phyloP scores from a whole-genome alignment of 1,140 invertebrate species.

The Copidosoma floridanum region DNA sequence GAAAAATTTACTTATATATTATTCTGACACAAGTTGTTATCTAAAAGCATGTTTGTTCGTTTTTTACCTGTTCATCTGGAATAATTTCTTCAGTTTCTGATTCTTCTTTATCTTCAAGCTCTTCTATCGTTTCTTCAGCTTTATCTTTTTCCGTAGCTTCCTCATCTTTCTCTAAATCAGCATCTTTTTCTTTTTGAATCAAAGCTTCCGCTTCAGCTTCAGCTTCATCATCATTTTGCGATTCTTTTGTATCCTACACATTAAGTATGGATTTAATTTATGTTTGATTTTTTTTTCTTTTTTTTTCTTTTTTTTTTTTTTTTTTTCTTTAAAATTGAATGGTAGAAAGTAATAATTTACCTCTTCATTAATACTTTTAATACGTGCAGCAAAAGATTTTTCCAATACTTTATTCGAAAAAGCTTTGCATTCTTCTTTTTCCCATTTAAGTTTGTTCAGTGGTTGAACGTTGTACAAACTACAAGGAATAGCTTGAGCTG shows the following conservation, averaged over 20 bases:
- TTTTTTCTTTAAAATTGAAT: too few relatives aligned
- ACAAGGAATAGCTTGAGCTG: conserved; percentile 49
- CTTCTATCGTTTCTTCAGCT: conserved; percentile 44
- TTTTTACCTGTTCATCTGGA: conserved; percentile 36
- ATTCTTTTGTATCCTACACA: conserved; percentile 26
- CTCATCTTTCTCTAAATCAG: conserved; percentile 47
- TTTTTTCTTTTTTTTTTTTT: too few relatives aligned
- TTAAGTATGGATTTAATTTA: too few relatives aligned
- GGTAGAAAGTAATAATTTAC: conserved; percentile 22
- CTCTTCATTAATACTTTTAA: conserved; percentile 15
- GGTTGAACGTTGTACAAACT: conserved; percentile 43
- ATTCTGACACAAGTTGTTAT: too few relatives aligned
- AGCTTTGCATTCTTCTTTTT: conserved; percentile 6
- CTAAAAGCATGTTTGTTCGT: too few relatives aligned
- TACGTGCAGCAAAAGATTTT: conserved; percentile 28
- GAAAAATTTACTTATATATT: conserved; percentile 10
- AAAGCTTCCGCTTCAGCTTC: conserved; percentile 34
- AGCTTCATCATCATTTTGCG: conserved; percentile 21
- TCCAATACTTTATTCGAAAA: conserved; percentile 27
- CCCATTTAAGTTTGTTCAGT: conserved; percentile 29
- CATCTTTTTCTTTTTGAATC: conserved; percentile 32
- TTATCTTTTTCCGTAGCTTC: conserved; percentile 54
- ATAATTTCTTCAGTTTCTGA: conserved; percentile 50
- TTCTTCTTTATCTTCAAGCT: conserved; percentile 49
- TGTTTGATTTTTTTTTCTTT: too few relatives aligned